Evolutionary conservation across 2,888 invertebrate genomes (phyloP), one percentile per base, ranked within the genome.

Genomic region (Hoplodrina ambigua): DNA sequence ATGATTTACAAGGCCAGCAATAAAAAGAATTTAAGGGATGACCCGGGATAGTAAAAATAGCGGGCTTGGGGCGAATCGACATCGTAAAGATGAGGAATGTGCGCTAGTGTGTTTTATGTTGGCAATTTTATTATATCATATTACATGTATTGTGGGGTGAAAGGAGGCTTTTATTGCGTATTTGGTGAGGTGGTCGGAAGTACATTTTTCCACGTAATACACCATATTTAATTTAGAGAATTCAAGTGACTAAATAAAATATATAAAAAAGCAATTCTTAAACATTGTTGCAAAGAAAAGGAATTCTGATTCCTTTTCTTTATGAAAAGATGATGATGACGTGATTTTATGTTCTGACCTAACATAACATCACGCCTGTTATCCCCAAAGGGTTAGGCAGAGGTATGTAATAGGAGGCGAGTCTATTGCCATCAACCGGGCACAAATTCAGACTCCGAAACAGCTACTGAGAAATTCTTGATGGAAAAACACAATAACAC

Each of bases 11-110:
- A 94, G 94, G 93, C 92, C 89, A 89, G 94, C 94, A 95, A 95
- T 95, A 95, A 95, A 95, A 95, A 95, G 94, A 95, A 95, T 95
- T 94, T 94, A 94, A 94, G 95, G 95, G 95, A 95, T 95, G 95
- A 94, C 95, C 93, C 90, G 87, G 84, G 86, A 85, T 89, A 88
- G 93, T 92, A 94, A 94, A 94, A 94, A 94, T 93, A 87, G 88
- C 86, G 86, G 84, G 85, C 84, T 81, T 80, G 82, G 83, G 82
- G 84, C 71, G 85, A 86, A 88, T 87, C 87, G 89, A 88, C 89
- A 89, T 92, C 92, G 92, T 95, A 94, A 94, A 94, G 93, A 94
- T 94, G 92, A 94, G 88, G 92, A 91, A 95, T 94, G 94, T 86
- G 81, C 84, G 89, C 87, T 89, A 87, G 80, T 89, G 90, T 89